A percentile compares a stretch with the other conserved stretches of the same genome.
Conservation (phyloP, 2,888 invertebrate species). For the Linyphia triangularis region DNA sequence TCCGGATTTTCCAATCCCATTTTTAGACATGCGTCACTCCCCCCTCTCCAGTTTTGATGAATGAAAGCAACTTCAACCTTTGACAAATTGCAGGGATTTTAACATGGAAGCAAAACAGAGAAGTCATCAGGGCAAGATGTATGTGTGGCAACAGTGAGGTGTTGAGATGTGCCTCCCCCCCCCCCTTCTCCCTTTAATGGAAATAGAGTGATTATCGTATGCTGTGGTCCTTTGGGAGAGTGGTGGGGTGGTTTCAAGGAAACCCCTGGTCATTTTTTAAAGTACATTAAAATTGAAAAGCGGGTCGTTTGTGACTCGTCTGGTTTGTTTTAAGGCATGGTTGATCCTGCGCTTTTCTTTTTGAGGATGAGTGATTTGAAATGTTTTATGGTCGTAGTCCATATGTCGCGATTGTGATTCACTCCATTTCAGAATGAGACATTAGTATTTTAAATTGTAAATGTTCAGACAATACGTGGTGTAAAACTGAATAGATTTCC, state of each 20-base stretch:
- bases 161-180: neutral
- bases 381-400: neutral
- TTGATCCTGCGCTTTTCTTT: neutral
- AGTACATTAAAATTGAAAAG: constrained; percentile 20
- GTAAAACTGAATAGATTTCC: too few relatives aligned
- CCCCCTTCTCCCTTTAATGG: neutral
- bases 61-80: constrained; percentile 40
- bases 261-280: neutral
- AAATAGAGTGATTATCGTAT: neutral
- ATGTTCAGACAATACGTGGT: neutral
- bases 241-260: constrained; percentile 43
- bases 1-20: constrained; percentile 10
- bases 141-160: neutral
- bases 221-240: neutral
- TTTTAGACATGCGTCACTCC: constrained; percentile 45
- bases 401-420: neutral
- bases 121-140: neutral
- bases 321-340: constrained; percentile 46
- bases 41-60: constrained; percentile 30
- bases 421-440: neutral
- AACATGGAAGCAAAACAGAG: constrained; percentile 17
- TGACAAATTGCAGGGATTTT: constrained; percentile 69
- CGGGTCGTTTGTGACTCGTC: constrained; percentile 1
- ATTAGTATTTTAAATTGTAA: neutral
- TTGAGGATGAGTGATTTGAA: neutral